A percentile compares a stretch with the other conserved stretches of the same genome.
These are phyloP conservation scores for Macaria liturata DNA, from an alignment of 2,888 invertebrate genomes.

Conservation along the genomic window DNA sequence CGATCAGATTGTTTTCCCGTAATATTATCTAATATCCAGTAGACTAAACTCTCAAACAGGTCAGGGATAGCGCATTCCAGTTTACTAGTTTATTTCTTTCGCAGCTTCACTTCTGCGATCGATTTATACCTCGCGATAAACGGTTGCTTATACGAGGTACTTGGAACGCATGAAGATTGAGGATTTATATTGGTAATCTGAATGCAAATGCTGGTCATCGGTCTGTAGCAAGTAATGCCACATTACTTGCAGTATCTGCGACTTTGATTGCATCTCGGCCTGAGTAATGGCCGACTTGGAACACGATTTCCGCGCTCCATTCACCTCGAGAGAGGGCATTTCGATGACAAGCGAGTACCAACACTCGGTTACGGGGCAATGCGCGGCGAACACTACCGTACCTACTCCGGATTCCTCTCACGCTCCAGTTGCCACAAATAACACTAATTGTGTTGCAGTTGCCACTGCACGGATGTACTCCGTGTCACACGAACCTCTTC, in stretches of 20 bases:
- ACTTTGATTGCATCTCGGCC: constrained; percentile 29
- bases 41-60: constrained; percentile 19
- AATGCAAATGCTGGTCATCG: constrained; percentile 10
- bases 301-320: constrained; percentile 41
- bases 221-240: constrained; percentile 23
- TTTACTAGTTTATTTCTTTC: constrained; percentile 27
- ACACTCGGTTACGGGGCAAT: constrained; percentile 69
- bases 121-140: background rate
- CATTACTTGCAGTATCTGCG: constrained; percentile 32
- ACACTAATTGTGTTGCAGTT: constrained; percentile 75
- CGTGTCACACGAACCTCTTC: constrained; percentile 40
- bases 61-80: constrained; percentile 38
- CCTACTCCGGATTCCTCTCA: constrained; percentile 71
- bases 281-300: constrained; percentile 32
- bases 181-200: constrained; percentile 15
- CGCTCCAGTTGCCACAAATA: constrained; percentile 79
- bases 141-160: too few relatives aligned
- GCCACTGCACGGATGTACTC: constrained; percentile 55
- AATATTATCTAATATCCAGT: too few relatives aligned
- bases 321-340: constrained; percentile 53
- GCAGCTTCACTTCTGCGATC: constrained; percentile 1
- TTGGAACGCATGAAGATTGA: background rate
- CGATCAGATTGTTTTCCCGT: too few relatives aligned
- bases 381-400: constrained; percentile 65
- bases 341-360: constrained; percentile 46